Percentiles rank a stretch among this genome's conserved stretches.
Evolutionary conservation across 2,888 invertebrate species (phyloP).

Genomic region (Pristionchus fissidentatus): DNA sequence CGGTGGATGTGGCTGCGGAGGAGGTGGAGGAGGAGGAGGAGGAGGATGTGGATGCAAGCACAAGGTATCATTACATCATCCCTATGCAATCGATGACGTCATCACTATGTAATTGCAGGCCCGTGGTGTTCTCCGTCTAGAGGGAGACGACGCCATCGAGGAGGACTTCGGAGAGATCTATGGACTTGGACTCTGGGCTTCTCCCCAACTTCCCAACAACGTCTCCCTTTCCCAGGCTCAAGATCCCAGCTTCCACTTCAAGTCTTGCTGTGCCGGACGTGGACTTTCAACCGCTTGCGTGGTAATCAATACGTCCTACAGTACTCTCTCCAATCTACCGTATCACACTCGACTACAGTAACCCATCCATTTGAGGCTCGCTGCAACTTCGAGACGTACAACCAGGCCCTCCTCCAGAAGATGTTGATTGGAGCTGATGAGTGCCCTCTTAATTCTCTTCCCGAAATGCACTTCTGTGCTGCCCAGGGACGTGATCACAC

Average conservation of each 20-base stretch:
- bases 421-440: constrained; percentile 42
- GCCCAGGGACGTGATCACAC: constrained; percentile 42
- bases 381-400: constrained; percentile 42
- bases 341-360: not conserved
- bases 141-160: constrained; percentile 19
- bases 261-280: constrained; percentile 28
- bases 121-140: constrained; percentile 41
- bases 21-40: constrained; percentile 28
- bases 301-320: not conserved
- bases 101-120: not conserved
- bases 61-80: no score
- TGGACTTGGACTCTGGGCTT: constrained; percentile 1
- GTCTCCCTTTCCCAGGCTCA: not conserved
- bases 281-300: constrained; percentile 38
- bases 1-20: constrained; percentile 3
- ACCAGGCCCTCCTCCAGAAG: constrained; percentile 27
- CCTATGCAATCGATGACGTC: no score
- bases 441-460: constrained; percentile 43
- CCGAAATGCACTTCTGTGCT: constrained; percentile 46
- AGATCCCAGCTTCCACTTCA: constrained; percentile 40
- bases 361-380: constrained; percentile 1
- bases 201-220: not conserved
- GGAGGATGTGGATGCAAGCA: not conserved
- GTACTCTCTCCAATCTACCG: not conserved
- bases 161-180: constrained; percentile 36